These are phyloP conservation scores for Myotis lucifugus DNA, from an alignment of 2,113 vertebrate species.

Conservation along the genomic window DNA sequence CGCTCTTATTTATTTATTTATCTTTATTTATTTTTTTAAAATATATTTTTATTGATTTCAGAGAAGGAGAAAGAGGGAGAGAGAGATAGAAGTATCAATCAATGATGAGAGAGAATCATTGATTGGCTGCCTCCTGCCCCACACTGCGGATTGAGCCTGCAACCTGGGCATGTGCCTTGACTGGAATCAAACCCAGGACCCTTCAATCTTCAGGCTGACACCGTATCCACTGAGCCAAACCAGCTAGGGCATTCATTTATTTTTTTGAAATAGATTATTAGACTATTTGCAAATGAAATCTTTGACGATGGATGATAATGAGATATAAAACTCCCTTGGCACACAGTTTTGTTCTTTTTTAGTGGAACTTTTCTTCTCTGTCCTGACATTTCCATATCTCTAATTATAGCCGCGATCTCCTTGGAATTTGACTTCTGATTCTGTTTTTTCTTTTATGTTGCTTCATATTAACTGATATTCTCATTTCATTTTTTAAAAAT, in stretches of 20 bases:
- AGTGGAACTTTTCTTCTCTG: constrained; percentile 77
- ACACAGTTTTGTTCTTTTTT: constrained; percentile 62
- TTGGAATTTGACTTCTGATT: constrained; percentile 85
- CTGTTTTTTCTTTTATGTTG: constrained; percentile 79
- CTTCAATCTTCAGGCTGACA: too few relatives aligned
- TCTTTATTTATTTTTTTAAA: background rate
- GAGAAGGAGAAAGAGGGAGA: too few relatives aligned
- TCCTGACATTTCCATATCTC: constrained; percentile 80
- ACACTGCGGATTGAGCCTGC: too few relatives aligned
- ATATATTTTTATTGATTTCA: background rate
- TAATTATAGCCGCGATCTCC: constrained; percentile 85
- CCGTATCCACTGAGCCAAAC: too few relatives aligned
- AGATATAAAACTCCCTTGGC: constrained; percentile 65
- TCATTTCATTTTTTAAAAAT: constrained; percentile 64
- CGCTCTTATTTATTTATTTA: too few relatives aligned
- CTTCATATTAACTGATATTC: constrained; percentile 70
- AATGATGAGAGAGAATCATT: too few relatives aligned
- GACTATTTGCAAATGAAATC: constrained; percentile 27
- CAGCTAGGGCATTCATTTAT: background rate
- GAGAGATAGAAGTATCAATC: too few relatives aligned
- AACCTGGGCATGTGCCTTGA: too few relatives aligned
- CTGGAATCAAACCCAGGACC: too few relatives aligned
- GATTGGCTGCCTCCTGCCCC: too few relatives aligned
- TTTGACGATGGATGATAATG: constrained; percentile 40
- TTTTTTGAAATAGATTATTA: constrained; percentile 12